These are phyloP conservation scores for Zosterops pallidus DNA, from an alignment of 2,113 vertebrate species.

Conservation along the genomic window DNA sequence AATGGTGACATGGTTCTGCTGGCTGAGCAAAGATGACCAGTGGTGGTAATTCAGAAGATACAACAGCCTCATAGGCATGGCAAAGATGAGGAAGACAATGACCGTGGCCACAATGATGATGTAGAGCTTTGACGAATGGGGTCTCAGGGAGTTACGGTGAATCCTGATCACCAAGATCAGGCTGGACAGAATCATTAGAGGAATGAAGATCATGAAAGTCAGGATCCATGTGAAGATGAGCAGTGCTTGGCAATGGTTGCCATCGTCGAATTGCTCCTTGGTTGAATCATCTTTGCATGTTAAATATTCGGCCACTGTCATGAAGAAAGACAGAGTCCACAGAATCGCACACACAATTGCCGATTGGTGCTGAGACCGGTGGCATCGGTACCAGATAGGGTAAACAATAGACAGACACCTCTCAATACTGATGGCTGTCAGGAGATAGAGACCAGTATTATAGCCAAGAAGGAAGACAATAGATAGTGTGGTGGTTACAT, in stretches of 20 bases:
- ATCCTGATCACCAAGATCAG: conserved; percentile 74
- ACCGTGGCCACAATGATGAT: conserved; percentile 72
- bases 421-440: conserved; percentile 80
- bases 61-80: conserved; percentile 74
- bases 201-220: conserved; percentile 77
- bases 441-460: conserved; percentile 77
- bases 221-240: conserved; percentile 72
- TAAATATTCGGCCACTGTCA: conserved; percentile 72
- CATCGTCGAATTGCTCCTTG: background rate
- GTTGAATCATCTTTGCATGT: conserved; percentile 61
- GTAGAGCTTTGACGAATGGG: conserved; percentile 77
- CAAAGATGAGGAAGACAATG: conserved; percentile 75
- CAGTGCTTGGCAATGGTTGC: conserved; percentile 64
- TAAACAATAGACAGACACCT: conserved; percentile 78
- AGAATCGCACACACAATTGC: conserved; percentile 68
- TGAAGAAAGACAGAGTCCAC: conserved; percentile 75
- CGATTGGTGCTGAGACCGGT: conserved; percentile 75
- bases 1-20: conserved; percentile 59
- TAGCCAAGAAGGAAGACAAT: conserved; percentile 77
- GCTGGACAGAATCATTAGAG: conserved; percentile 76
- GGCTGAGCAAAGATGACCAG: conserved; percentile 61
- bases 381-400: conserved; percentile 81
- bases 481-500: conserved; percentile 62
- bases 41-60: conserved; percentile 73
- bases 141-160: conserved; percentile 63